A percentile compares a stretch with the other conserved stretches of the same genome.
phyloP scores from a whole-genome alignment of 2,113 vertebrate genomes.

The Gnathonemus echidnorhynchus region DNA sequence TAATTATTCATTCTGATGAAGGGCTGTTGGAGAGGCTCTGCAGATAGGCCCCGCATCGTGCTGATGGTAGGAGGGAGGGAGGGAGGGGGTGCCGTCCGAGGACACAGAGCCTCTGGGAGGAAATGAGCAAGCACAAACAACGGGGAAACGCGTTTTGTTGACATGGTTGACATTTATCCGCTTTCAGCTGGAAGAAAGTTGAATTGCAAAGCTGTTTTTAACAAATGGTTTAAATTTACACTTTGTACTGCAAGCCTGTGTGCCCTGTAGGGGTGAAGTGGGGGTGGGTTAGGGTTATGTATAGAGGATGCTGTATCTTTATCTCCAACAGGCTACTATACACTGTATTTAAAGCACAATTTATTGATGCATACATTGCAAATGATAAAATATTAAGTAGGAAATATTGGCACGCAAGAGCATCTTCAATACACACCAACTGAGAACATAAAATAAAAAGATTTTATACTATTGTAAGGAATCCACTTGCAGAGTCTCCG shows the following conservation, averaged over 20 bases:
- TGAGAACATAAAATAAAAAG: not conserved
- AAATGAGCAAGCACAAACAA: constrained; percentile 8
- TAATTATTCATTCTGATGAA: constrained; percentile 20
- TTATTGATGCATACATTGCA: not conserved
- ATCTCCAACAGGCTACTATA: not conserved
- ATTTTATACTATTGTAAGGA: too few species aligned
- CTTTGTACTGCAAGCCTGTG: not conserved
- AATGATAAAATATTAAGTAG: not conserved
- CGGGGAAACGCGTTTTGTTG: not conserved
- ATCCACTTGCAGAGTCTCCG: too few species aligned
- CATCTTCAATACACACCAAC: not conserved
- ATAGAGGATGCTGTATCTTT: not conserved
- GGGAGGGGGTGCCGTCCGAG: not conserved
- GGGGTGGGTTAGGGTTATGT: not conserved
- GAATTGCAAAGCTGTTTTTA: not conserved
- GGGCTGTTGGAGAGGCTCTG: not conserved
- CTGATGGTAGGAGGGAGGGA: not conserved
- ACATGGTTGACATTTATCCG: not conserved
- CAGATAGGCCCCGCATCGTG: not conserved
- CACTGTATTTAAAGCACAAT: not conserved
- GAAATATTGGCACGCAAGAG: not conserved
- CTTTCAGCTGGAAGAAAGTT: not conserved
- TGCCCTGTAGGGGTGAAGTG: not conserved
- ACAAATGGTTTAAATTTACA: not conserved
- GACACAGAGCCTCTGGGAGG: not conserved